These are phyloP conservation scores for Paradoxurus hermaphroditus DNA, from an alignment of 2,113 vertebrate species.

Conservation along the genomic window DNA sequence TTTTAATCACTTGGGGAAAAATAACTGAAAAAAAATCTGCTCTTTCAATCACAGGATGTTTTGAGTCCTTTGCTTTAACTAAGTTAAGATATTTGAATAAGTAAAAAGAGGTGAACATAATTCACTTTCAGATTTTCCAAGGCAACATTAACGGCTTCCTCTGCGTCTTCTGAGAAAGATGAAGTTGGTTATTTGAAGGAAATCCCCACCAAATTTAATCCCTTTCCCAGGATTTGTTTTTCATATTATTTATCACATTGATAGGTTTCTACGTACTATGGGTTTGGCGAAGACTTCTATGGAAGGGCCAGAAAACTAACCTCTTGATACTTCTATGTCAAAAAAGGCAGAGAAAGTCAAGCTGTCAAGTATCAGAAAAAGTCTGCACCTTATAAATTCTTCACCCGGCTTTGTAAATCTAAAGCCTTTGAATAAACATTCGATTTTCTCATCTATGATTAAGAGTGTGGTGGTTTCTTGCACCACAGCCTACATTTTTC, in stretches of 20 bases:
- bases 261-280: conserved; percentile 20
- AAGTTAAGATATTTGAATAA: conserved; percentile 53
- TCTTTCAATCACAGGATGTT: conserved; percentile 54
- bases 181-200: conserved; percentile 42
- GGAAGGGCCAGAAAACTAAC: conserved; percentile 12
- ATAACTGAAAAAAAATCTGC: conserved; percentile 41
- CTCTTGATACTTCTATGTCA: conserved; percentile 22
- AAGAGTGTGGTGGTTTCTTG: not conserved
- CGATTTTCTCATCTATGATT: not conserved
- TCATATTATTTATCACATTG: conserved; percentile 52
- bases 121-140: conserved; percentile 61
- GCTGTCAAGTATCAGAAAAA: conserved; percentile 15
- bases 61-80: conserved; percentile 35
- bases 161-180: conserved; percentile 39
- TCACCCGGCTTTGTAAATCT: conserved; percentile 4
- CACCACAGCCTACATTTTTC: not conserved
- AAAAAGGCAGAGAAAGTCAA: conserved; percentile 18
- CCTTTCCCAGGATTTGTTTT: conserved; percentile 43
- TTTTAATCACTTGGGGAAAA: conserved; percentile 52
- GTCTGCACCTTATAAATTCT: conserved; percentile 33
- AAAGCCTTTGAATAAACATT: not conserved
- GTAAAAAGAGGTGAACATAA: conserved; percentile 48
- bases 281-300: not conserved
- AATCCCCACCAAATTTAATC: conserved; percentile 24
- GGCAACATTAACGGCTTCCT: conserved; percentile 32